Base-by-base conservation (phyloP, 2,113 vertebrate genomes). In the Axis porcinus region DNA sequence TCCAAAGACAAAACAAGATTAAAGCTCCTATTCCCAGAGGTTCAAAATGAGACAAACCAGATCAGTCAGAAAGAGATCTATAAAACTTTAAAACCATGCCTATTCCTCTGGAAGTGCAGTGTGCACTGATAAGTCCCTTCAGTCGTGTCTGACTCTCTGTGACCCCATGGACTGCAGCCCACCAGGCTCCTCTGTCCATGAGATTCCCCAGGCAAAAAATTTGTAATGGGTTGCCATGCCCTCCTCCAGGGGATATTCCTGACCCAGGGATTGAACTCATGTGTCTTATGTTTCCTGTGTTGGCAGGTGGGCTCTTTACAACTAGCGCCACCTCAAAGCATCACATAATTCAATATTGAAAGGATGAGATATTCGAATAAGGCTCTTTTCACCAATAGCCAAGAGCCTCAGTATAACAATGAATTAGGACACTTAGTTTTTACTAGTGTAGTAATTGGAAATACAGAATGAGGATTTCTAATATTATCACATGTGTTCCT, bases 31-130 rank as follows among this genome's bases (percentile, higher is more conserved):
- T 93, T 40, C 36, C 83, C 74, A 89, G 30, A 94, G 50, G n/a
- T 92, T 30, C 91, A 97, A 98, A 98, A 50, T 92, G 89, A 96
- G 95, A 67, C 52, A 98, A 98, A 94, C 10, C 52, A 92, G 67
- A 47, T 70, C 93, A 97, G 5, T 87, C 62, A 79, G 43, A 86
- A 86, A 67, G n/a, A 96, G 6, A 93, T 87, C 57, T 62, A 79
- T 50, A 33, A 70, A 87, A 33, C 84, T 97, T 9, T 93, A 95
- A 97, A 96, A 33, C 43, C 50, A 96, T 14, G 23, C 13, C 58
- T 62, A 57, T 58, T 97, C 57, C 86, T 96, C 67, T 90, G 54
- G 74, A 97, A 97, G 55, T 57, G 19, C 55, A 57, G 55, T 19
- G 2, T 57, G 21, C 17, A 57, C 7, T 57, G 55, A 19, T 57